A percentile compares a stretch with the other conserved stretches of the same genome.
These are phyloP conservation scores for Chaetophractus vellerosus DNA, from an alignment of 2,797 vertebrate genomes.

Conservation along the genomic window DNA sequence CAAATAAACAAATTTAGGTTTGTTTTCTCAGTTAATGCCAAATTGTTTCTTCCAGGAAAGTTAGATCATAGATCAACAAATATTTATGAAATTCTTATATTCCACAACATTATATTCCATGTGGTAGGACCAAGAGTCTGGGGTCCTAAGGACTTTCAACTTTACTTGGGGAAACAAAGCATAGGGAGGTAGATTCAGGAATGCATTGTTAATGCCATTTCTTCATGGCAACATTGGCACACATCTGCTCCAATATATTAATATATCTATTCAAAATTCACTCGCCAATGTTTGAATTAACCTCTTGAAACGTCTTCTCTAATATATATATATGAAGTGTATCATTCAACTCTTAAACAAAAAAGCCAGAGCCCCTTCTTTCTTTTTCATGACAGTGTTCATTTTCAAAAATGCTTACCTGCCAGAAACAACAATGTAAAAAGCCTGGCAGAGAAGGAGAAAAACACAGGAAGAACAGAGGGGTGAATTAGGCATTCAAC, in stretches of 20 bases:
- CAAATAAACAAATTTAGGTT: not conserved
- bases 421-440: not conserved
- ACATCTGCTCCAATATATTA: not conserved
- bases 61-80: not conserved
- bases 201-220: not conserved
- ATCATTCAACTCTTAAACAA: not conserved
- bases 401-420: not conserved
- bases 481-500: not conserved
- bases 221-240: not conserved
- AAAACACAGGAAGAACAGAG: too few relatives aligned
- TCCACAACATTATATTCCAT: not conserved
- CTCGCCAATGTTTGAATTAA: not conserved
- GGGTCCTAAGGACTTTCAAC: not conserved
- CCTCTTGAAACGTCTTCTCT: not conserved
- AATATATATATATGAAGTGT: not conserved
- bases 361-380: not conserved
- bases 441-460: too few relatives aligned
- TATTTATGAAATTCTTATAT: constrained; percentile 10
- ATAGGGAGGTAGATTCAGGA: not conserved
- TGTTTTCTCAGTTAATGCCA: not conserved
- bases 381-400: not conserved
- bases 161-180: constrained; percentile 38
- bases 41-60: not conserved
- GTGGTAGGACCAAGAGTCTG: not conserved
- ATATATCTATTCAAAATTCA: not conserved